Evolutionary conservation across 2,888 invertebrate genomes (phyloP).

Genomic region (Cartodere bifasciata): DNA sequence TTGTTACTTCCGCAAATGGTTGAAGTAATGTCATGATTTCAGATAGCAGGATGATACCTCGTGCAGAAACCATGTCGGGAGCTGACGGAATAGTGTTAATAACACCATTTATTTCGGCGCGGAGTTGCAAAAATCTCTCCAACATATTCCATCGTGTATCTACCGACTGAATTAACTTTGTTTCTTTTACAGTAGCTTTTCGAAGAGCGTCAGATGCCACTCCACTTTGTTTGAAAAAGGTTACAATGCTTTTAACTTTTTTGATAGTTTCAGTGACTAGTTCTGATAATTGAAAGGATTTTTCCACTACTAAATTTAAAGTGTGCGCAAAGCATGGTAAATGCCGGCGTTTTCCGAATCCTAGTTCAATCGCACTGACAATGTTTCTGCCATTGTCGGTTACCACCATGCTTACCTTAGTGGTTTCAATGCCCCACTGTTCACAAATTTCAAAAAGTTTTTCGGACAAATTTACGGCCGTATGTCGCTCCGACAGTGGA

Average conservation of each 20-base stretch:
- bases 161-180: constrained; percentile 18
- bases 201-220: constrained; percentile 14
- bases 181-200: constrained; percentile 6
- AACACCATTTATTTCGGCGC: constrained; percentile 16
- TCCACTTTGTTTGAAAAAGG: constrained; percentile 15
- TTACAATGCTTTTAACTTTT: constrained; percentile 11
- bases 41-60: constrained; percentile 13
- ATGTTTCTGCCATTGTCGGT: constrained; percentile 12
- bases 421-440: constrained; percentile 9
- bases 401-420: constrained; percentile 9
- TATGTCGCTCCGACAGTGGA: constrained; percentile 6
- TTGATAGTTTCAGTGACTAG: too few relatives aligned
- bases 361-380: constrained; percentile 9
- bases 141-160: constrained; percentile 23
- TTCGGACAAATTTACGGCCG: constrained; percentile 4
- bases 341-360: constrained; percentile 9
- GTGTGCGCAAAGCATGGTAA: constrained; percentile 11
- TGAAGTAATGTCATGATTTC: not conserved
- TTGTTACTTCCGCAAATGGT: constrained; percentile 20
- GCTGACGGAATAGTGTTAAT: constrained; percentile 19
- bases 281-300: too few relatives aligned
- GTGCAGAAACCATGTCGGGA: constrained; percentile 22
- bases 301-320: constrained; percentile 8
- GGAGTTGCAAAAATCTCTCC: constrained; percentile 16
- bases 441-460: constrained; percentile 5